Evolutionary conservation across 2,113 vertebrate genomes (phyloP).

Genomic region (Oostethus manadensis): DNA sequence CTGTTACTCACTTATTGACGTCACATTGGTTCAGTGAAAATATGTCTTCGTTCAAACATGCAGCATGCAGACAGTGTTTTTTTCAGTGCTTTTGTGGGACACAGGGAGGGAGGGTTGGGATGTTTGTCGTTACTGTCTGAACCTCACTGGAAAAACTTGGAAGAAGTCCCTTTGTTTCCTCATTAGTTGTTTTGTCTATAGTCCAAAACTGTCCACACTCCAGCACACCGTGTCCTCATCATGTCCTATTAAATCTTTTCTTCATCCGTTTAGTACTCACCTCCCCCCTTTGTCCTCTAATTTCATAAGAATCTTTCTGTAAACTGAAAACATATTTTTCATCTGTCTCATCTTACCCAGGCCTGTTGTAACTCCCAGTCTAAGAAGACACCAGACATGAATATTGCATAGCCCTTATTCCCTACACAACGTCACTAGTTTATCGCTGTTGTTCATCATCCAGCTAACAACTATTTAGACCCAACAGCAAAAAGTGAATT

Average conservation of each 20-base stretch:
- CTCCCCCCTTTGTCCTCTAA: not conserved
- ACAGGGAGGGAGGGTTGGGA: slow-evolving; percentile 23
- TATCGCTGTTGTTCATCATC: no score
- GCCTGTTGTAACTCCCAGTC: no score
- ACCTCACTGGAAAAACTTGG: slow-evolving; percentile 46
- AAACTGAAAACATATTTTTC: not conserved
- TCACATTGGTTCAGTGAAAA: slow-evolving; percentile 54
- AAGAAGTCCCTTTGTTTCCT: slow-evolving; percentile 65
- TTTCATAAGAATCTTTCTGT: slow-evolving; percentile 28
- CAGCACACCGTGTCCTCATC: slow-evolving; percentile 12
- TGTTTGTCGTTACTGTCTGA: slow-evolving; percentile 46
- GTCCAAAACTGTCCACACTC: slow-evolving; percentile 20
- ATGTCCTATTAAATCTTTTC: not conserved
- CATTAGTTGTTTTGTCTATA: slow-evolving; percentile 37
- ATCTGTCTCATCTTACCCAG: no score
- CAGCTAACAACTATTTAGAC: no score
- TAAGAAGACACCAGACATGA: no score
- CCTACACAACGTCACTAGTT: no score
- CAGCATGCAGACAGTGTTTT: slow-evolving; percentile 43
- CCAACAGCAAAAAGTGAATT: no score
- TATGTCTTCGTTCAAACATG: slow-evolving; percentile 45
- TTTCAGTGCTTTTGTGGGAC: slow-evolving; percentile 48
- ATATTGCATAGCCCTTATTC: no score
- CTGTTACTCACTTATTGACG: slow-evolving; percentile 50
- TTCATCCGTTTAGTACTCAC: slow-evolving; percentile 1